Evolutionary conservation across 1,140 invertebrate genomes (phyloP).

Genomic region (Drosophila pandora): DNA sequence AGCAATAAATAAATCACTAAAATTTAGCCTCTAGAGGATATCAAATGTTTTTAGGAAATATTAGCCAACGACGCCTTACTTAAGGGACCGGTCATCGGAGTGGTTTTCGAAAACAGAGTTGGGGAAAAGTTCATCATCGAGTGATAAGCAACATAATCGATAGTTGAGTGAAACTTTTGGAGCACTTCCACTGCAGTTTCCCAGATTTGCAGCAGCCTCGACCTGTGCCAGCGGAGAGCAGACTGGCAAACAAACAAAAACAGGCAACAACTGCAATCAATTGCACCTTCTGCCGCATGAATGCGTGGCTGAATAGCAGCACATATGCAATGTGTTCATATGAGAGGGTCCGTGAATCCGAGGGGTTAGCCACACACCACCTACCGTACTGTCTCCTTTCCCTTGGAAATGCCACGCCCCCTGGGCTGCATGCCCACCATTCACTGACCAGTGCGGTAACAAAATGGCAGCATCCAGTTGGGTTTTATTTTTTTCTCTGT

Average conservation of each 20-base stretch:
- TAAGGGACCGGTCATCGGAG: not conserved
- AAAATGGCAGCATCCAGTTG: constrained; percentile 64
- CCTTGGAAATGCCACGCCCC: not conserved
- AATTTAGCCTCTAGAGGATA: not conserved
- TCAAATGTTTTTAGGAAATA: not conserved
- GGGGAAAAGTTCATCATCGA: constrained; percentile 5
- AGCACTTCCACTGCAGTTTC: constrained; percentile 17
- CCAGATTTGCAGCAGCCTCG: constrained; percentile 23
- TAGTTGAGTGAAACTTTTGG: constrained; percentile 17
- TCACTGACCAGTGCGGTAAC: constrained; percentile 46
- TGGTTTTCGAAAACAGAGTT: not conserved
- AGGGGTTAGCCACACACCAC: not conserved
- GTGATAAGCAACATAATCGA: constrained; percentile 44
- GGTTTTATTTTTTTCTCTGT: constrained; percentile 43
- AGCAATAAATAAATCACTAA: not conserved
- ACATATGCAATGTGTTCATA: constrained; percentile 46
- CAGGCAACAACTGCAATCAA: constrained; percentile 73
- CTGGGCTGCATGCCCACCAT: constrained; percentile 9
- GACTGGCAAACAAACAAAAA: constrained; percentile 37
- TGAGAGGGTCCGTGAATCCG: constrained; percentile 2
- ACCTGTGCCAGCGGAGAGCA: not conserved
- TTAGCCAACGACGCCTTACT: not conserved
- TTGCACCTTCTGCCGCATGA: constrained; percentile 77
- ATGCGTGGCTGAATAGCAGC: constrained; percentile 62
- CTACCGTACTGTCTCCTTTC: constrained; percentile 4